phyloP scores from a whole-genome alignment of 1,140 invertebrate genomes.

The Ooceraea biroi region DNA sequence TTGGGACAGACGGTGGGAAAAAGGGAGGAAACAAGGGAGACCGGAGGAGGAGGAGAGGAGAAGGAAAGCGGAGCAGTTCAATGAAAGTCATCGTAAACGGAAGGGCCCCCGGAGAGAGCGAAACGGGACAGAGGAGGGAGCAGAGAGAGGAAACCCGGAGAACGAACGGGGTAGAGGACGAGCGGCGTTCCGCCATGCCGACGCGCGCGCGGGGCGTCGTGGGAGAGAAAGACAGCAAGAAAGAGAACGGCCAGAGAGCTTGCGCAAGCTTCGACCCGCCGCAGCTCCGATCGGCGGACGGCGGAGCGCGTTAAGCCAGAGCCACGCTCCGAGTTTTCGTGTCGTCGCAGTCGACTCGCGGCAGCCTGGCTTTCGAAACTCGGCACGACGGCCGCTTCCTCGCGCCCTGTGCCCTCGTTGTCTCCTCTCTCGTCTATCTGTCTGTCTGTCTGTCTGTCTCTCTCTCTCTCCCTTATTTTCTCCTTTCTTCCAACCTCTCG shows the following conservation, averaged over 20 bases:
- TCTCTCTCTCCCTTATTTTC: conserved; percentile 70
- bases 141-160: conserved; percentile 13
- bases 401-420: conserved; percentile 20
- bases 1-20: background rate
- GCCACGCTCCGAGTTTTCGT: conserved; percentile 58
- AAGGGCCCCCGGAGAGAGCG: conserved; percentile 31
- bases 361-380: conserved; percentile 39
- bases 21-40: background rate
- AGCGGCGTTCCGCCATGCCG: conserved; percentile 53
- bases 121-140: conserved; percentile 44
- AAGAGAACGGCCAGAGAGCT: conserved; percentile 77
- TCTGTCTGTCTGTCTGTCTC: no score
- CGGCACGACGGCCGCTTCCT: conserved; percentile 7
- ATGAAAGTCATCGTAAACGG: conserved; percentile 61
- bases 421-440: no score
- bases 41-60: conserved; percentile 24
- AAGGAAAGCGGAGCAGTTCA: conserved; percentile 36
- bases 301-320: conserved; percentile 73
- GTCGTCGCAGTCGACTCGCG: conserved; percentile 64
- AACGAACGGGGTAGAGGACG: conserved; percentile 51
- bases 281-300: conserved; percentile 66
- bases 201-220: conserved; percentile 18
- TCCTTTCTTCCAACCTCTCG: conserved; percentile 57
- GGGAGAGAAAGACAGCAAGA: conserved; percentile 72
- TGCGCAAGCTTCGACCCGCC: conserved; percentile 84